Percentiles rank a stretch among this genome's conserved stretches.
Conservation (phyloP, 2,113 vertebrate genomes). For the Paraplagusia blochii region DNA sequence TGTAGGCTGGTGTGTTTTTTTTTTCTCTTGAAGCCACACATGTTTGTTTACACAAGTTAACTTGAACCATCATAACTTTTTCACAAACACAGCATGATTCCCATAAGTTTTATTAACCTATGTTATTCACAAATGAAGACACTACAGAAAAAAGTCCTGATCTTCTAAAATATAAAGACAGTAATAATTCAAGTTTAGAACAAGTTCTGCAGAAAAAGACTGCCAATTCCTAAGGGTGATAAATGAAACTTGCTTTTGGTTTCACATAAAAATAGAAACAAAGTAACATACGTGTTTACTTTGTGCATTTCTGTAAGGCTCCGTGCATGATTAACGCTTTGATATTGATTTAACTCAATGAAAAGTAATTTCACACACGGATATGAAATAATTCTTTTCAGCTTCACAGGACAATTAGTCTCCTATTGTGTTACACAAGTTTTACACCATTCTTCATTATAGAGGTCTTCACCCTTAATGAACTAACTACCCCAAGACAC, state of each 20-base stretch:
- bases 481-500: slow-evolving; percentile 81
- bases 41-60: slow-evolving; percentile 41
- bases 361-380: slow-evolving; percentile 27
- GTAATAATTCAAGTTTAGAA: not conserved
- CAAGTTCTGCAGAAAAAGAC: not conserved
- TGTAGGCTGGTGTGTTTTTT: slow-evolving; percentile 35
- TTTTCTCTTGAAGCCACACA: slow-evolving; percentile 26
- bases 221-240: slow-evolving; percentile 1
- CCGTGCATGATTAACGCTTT: no score
- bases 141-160: slow-evolving; percentile 20
- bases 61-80: slow-evolving; percentile 15
- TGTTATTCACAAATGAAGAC: slow-evolving; percentile 18
- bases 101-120: slow-evolving; percentile 19
- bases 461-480: slow-evolving; percentile 81
- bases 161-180: slow-evolving; percentile 10
- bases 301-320: no score
- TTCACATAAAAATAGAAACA: slow-evolving; percentile 23
- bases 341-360: slow-evolving; percentile 3
- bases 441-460: slow-evolving; percentile 85
- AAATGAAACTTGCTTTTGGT: slow-evolving; percentile 12
- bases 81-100: slow-evolving; percentile 13
- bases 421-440: slow-evolving; percentile 64
- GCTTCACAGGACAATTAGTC: slow-evolving; percentile 47
- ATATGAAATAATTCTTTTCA: slow-evolving; percentile 30
- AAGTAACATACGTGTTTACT: not conserved